phyloP scores from a whole-genome alignment of 2,888 invertebrate genomes.

The Vesta saturnalis region DNA sequence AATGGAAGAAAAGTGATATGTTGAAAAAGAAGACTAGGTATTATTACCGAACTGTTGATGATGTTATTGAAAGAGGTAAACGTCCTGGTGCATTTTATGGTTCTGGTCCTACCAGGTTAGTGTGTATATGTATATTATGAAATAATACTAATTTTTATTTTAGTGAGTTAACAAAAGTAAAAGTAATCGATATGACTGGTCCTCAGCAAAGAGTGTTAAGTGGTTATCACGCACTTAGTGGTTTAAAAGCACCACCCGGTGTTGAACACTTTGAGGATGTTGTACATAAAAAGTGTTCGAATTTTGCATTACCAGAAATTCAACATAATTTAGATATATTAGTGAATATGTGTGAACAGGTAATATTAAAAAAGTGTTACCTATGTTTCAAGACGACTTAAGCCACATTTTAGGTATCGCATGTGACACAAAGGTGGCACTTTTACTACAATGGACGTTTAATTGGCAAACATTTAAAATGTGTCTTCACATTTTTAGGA shows the following conservation, averaged over 20 bases:
- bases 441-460: conserved; percentile 9
- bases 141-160: conserved; percentile 33
- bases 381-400: conserved; percentile 10
- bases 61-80: conserved; percentile 89
- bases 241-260: conserved; percentile 67
- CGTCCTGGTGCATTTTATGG: conserved; percentile 63
- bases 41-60: conserved; percentile 85
- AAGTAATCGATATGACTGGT: conserved; percentile 99
- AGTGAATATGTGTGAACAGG: conserved; percentile 93
- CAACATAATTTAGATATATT: conserved; percentile 91
- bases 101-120: conserved; percentile 55
- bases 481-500: conserved; percentile 64
- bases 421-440: conserved; percentile 15
- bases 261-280: conserved; percentile 73
- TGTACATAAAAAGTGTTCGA: conserved; percentile 69
- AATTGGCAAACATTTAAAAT: conserved; percentile 5
- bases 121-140: neutral
- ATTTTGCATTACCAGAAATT: conserved; percentile 88
- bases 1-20: conserved; percentile 72
- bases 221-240: conserved; percentile 91
- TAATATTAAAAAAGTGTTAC: conserved; percentile 48
- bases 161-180: conserved; percentile 84
- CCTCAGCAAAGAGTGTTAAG: conserved; percentile 91
- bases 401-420: conserved; percentile 15
- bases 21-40: conserved; percentile 78